Base-by-base conservation (phyloP, 2,113 vertebrate species). In the Tenebrosternarchus preto region DNA sequence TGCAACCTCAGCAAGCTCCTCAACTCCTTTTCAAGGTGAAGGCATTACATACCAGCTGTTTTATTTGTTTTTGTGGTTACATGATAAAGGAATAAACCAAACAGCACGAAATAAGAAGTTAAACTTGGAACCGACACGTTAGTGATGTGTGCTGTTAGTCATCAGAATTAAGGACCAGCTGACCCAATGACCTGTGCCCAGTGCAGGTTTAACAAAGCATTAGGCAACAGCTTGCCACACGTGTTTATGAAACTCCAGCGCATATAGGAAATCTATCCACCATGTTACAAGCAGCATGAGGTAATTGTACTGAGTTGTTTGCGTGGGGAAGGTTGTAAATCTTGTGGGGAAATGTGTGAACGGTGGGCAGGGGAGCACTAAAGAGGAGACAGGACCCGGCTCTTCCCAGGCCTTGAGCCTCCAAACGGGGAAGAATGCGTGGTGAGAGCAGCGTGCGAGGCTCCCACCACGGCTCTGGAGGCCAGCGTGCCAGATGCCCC, bases 391-490 rank as follows among this genome's bases (percentile, higher is more conserved):
- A 77, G 78, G 78, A 80, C 75, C 36, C 61, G 9, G 31, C 19
- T 55, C 53, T 84, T 84, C 78, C 78, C 81, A 66, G 73, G 59
- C 46, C 60, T n/a, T 84, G 69, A 81, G 61, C 74, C 69, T 22
- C 31, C 43, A 73, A 73, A 81, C 73, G 27, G 50, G 74, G 66
- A 77, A 67, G 83, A 77, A 81, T 84, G 78, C 78, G 12, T 73
- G 69, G 33, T 66, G 69, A 73, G 25, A 67, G 73, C 43, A 33
- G 75, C 17, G 25, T 2, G 50, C 55, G 17, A 78, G 50, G 39
- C 17, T 69, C 76, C 60, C 68, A 67, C 55, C 33, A n/a, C 11
- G 20, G 22, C 55, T 63, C 33, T 60, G 36, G 43, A 39, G 75
- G 39, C 74, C 68, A 39, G 50, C 25, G 12, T 46, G 36, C 33